Base-by-base conservation (phyloP, 35 echinoderm and acorn worm genomes). In the Strongylocentrotus purpuratus region DNA sequence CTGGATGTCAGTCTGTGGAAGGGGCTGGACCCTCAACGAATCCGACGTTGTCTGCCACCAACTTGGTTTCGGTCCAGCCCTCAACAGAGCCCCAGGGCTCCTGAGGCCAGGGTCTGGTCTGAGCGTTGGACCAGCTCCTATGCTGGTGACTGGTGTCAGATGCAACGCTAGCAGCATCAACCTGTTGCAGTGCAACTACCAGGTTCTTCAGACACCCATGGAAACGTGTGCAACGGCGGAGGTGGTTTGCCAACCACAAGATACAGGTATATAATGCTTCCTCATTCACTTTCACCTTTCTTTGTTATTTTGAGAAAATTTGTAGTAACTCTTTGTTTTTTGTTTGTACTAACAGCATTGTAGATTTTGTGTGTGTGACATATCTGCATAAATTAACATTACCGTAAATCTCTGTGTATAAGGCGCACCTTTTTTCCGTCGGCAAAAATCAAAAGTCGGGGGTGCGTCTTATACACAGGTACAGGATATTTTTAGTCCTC, bases 1-100 rank as follows among this genome's bases (percentile, higher is more conserved):
- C 33, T 96, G 96, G 96, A 70, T 59, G 4, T 28, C 85, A 33
- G 33, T 96, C 5, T 94, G 96, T 91, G 31, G 85, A 20, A 85
- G 87, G 11, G 87, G 70, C 17, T 96, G 96, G 96, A 70, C 33
- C 9, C 14, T 18, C 25, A 31, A 20, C 32, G 86, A 94, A 41
- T 93, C 91, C 11, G 17, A 88, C 15, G 96, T 96, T 13, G 94
- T 78, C 32, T 96, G 96, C 86, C 96, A 93, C 0, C 96, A 96
- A 50, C 58, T 96, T 85, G 96, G 96, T 25, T 96, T 93, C 12
- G 91, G 91, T 48, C 91, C 91, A 50, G n/a, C 48, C 45, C 12
- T n/a, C 17, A 25, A 55, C n/a, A 14, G 91, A 48, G 33, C 47
- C 22, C 91, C 91, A 12, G 91, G 91, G 10, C 48, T 93, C 14